Base-by-base conservation (phyloP, 2,888 invertebrate genomes). In the Notodonta ziczac region DNA sequence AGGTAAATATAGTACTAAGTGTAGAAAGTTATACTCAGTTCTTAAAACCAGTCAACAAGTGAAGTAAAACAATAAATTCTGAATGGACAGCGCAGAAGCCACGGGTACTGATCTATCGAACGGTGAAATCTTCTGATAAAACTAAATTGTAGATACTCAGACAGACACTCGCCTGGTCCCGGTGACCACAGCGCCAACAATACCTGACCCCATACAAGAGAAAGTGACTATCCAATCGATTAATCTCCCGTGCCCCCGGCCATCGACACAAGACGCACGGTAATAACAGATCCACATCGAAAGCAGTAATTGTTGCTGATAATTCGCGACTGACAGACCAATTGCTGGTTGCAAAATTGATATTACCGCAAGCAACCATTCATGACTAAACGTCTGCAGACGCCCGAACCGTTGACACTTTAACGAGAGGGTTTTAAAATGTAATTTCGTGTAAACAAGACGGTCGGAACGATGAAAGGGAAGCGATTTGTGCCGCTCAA, bases 141-240 rank as follows among this genome's bases (percentile, higher is more conserved):
- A 77, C 76, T 84, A 85, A 88, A 87, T 86, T 86, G 85, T 84
- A 74, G 76, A 75, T 78, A 81, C 80, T 75, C 75, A 61, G 67
- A 85, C 85, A 74, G 76, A 75, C 79, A 81, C 80, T 75, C 75
- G 62, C 69, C 77, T 67, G 72, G 66, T 72, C 69, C 75, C 76
- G 80, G 75, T 78, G 76, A 74, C 76, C 73, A 74, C 73, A 69
- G 71, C 69, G 74, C 78, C 74, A 78, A 87, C 86, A 89, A 89
- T 88, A 78, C 78, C 80, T 85, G 86, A 83, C 81, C 86, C 78
- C 76, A 57, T 39, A 50, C 57, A 64, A 70, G 90, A 83, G 91
- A 92, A 92, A 91, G 90, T 85, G 76, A 76, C 81, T 73, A 79
- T 77, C 74, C 83, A 83, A 86, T 85, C 87, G 87, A 90, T 91